Evolutionary conservation across 1,140 invertebrate genomes (phyloP), one percentile per base, ranked within the genome.

Genomic region (Zelostemma sp.): DNA sequence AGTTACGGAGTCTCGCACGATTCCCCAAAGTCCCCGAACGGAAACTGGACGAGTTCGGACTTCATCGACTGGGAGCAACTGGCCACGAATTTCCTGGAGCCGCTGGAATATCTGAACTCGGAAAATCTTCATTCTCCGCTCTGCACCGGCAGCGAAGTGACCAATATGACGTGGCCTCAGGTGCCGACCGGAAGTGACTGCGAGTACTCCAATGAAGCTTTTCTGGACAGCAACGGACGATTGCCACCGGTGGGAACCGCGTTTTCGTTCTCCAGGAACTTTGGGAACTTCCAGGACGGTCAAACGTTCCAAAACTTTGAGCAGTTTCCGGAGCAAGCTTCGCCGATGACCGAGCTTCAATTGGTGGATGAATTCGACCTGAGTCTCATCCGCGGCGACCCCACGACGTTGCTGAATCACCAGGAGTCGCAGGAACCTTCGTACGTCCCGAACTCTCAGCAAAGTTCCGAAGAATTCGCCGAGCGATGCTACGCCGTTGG

Each of bases 321-420:
- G 56, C 58, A 70, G 1, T 43, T 54, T 5, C 50, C 19, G 12
- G 47, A 62, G 19, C 56, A 58, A 14, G 21, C 16, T 17, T 1
- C 15, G 28, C 17, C 25, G 4, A 40, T 65, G 4, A 53, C 76
- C 18, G 66, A 68, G 16, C 54, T 73, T 9, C 79, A 80, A 14
- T 71, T 67, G 4, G 59, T 76, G 0, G 78, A 83, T 1, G 83
- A 83, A 45, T 85, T 85, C 18, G 83, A 85, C 31, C 66, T 85
- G 1, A 84, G 79, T 48, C 64, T 84, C 4, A 85, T 85, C n/a
- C 75, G 84, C 18, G 81, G 83, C 0, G 81, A 85, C 38, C 82
- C 84, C 0, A 80, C 79, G 17, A 75, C 74, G 3, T 31, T 85
- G 45, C 1, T 50, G 0, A 19, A 2, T n/a, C 51, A 1, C 53